A percentile compares a stretch with the other conserved stretches of the same genome.
These are phyloP conservation scores for Drosophila busckii DNA, from an alignment of 1,140 invertebrate species.

Conservation along the genomic window DNA sequence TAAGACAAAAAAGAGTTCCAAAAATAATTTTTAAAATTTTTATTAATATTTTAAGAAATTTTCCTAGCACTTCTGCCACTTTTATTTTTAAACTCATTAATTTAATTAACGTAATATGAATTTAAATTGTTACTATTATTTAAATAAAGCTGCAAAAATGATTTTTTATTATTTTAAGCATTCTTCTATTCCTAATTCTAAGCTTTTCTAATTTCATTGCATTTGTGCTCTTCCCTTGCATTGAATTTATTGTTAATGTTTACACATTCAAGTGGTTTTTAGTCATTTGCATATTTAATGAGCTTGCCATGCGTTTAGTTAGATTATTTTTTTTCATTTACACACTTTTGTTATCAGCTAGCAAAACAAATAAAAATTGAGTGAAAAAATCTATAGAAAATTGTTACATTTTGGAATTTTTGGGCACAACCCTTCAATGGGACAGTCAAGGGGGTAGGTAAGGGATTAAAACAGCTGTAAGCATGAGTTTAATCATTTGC, in stretches of 20 bases:
- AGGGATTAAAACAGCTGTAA: conserved; percentile 32
- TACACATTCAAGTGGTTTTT: conserved; percentile 72
- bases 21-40: too few species aligned
- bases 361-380: conserved; percentile 73
- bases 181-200: background rate
- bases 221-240: too few species aligned
- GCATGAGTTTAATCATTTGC: conserved; percentile 57
- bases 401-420: conserved; percentile 22
- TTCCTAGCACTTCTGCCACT: too few species aligned
- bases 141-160: too few species aligned
- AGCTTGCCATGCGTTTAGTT: conserved; percentile 34
- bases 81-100: too few species aligned
- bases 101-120: too few species aligned
- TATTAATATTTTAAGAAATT: too few species aligned
- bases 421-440: conserved; percentile 18
- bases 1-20: too few species aligned
- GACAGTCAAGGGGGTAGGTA: background rate
- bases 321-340: conserved; percentile 20
- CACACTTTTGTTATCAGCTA: conserved; percentile 52
- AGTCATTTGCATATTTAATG: conserved; percentile 70
- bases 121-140: too few species aligned
- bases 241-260: conserved; percentile 52
- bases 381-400: conserved; percentile 62
- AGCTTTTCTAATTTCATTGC: too few species aligned
- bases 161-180: too few species aligned